A percentile compares a stretch with the other conserved stretches of the same genome.
Conservation (phyloP, 2,888 invertebrate species). For the Andrena praecox region DNA sequence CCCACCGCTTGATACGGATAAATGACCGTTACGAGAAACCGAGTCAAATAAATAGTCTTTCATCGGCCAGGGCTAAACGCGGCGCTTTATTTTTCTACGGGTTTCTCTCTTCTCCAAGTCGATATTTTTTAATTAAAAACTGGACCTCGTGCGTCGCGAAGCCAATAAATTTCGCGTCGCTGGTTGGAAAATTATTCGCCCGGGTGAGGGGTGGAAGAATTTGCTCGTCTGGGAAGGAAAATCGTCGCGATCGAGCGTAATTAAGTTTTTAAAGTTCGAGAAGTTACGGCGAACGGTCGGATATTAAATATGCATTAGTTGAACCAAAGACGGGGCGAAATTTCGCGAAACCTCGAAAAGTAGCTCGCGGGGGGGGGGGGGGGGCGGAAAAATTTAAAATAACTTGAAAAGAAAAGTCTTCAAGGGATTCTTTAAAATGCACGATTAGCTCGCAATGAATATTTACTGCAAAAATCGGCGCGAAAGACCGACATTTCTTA, state of each 20-base stretch:
- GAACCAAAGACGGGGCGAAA: constrained; percentile 22
- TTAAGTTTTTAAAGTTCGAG: constrained; percentile 44
- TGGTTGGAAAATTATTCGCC: constrained; percentile 29
- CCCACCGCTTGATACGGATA: background rate
- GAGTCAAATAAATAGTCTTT: background rate
- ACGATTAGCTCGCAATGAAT: background rate
- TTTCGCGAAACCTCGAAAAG: constrained; percentile 9
- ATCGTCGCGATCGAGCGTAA: constrained; percentile 48
- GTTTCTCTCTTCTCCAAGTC: background rate
- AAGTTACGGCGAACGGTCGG: constrained; percentile 25
- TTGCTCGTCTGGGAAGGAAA: constrained; percentile 6
- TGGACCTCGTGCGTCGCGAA: background rate
- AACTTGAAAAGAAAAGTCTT: no score
- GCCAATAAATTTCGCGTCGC: constrained; percentile 34
- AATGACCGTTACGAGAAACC: background rate
- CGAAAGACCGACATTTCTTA: no score
- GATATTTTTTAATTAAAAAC: constrained; percentile 37
- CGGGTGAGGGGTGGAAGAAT: constrained; percentile 10
- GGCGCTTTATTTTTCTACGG: background rate
- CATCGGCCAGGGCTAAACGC: background rate
- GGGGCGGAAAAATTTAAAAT: background rate
- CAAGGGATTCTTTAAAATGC: background rate
- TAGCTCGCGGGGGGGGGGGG: background rate
- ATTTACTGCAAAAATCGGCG: background rate
- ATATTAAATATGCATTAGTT: constrained; percentile 50